Base-by-base conservation (phyloP, 2,888 invertebrate species). In the Patella ulyssiponensis region DNA sequence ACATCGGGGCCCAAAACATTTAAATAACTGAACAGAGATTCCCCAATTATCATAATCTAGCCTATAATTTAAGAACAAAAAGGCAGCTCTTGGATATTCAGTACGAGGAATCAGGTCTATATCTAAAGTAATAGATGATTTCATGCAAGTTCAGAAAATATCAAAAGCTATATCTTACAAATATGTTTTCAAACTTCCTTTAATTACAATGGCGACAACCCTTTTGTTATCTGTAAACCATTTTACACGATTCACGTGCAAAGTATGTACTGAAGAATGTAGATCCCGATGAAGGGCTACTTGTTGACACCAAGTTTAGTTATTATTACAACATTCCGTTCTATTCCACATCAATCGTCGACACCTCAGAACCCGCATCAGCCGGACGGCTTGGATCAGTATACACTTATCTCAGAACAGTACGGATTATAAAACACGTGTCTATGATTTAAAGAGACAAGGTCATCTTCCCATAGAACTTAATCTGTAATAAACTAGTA, bases 391-490 rank as follows among this genome's bases (percentile, higher is more conserved):
- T 3, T 33, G 33, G 3, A 33, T 33, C 33, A 33, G 33, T 33
- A 33, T 33, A 33, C 33, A 33, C 4, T 33, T 33, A 33, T 33
- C 33, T 33, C 4, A 33, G 33, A 33, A 33, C 33, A 33, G 4
- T 4, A 33, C 33, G 33, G 33, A 33, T 33, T 33, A 27, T 77
- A 70, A 64, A 71, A 75, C 4, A 80, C 11, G 52, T 75, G 27
- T 71, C 44, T 79, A 15, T 23, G 9, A 71, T 81, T 81, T 11
- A 81, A 20, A 17, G 15, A 7, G 17, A 54, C 27, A 11, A 79
- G 15, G 64, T 75, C 70, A 11, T 56, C 14, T 20, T 74, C 27
- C 79, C 76, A 80, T 54, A 33, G 33, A 79, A 79, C 3, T 2
- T 0, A 9, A 81, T 33, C 70, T 79, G 77, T 23, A 54, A 33